Evolutionary conservation across 2,888 invertebrate species (phyloP).

Genomic region (Mylabris sibirica): DNA sequence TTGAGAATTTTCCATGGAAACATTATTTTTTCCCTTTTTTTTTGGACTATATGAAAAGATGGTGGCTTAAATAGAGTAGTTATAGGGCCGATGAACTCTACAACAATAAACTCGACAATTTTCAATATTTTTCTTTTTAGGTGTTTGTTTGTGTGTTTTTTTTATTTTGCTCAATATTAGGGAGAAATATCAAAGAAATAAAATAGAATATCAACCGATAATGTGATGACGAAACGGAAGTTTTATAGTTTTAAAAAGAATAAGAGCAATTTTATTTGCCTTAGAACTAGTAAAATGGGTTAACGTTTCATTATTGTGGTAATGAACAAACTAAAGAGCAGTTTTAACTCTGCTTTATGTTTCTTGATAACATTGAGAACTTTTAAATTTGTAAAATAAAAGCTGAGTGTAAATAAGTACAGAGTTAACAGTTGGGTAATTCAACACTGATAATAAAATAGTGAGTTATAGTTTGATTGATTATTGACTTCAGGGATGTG

Average conservation of each 20-base stretch:
- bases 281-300: neutral
- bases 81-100: neutral
- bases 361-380: neutral
- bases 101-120: neutral
- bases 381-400: neutral
- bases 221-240: neutral
- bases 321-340: neutral
- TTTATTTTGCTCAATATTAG: neutral
- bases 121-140: neutral
- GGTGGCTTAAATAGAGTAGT: slow-evolving; percentile 1
- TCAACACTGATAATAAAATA: neutral
- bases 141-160: neutral
- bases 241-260: neutral
- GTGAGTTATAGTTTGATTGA: too few species aligned
- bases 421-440: neutral
- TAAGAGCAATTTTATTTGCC: neutral
- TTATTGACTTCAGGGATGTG: too few species aligned
- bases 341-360: neutral
- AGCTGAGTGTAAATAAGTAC: neutral
- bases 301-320: neutral
- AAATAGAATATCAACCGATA: neutral
- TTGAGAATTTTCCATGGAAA: neutral
- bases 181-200: neutral
- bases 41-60: neutral
- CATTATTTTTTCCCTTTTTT: neutral